Evolutionary conservation across 1,140 invertebrate genomes (phyloP).

Genomic region (Campoletis sonorensis): DNA sequence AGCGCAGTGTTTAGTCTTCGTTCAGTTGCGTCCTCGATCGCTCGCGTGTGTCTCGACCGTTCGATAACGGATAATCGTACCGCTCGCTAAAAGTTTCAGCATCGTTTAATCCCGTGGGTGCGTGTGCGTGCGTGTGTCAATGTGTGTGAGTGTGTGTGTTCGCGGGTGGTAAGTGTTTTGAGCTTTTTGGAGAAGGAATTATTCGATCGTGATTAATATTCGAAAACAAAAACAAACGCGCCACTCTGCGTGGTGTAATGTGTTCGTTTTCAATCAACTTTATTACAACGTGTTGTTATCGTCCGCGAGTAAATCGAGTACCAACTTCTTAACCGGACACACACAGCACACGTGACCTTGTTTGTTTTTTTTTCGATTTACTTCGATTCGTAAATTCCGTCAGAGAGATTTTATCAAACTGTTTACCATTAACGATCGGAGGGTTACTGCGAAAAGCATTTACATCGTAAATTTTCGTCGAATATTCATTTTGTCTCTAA

Average conservation of each 20-base stretch:
- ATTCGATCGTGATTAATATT: too few species aligned
- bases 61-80: background rate
- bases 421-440: background rate
- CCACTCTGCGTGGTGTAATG: conserved; percentile 10
- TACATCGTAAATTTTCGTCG: background rate
- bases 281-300: conserved; percentile 16
- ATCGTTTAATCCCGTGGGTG: background rate
- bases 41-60: background rate
- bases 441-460: background rate
- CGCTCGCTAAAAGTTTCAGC: background rate
- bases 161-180: background rate
- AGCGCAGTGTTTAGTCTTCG: conserved; percentile 5
- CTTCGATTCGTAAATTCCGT: background rate
- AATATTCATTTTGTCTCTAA: conserved; percentile 12
- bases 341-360: background rate
- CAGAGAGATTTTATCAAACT: background rate
- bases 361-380: background rate
- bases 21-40: conserved; percentile 13
- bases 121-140: background rate
- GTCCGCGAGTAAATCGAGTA: background rate
- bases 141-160: background rate
- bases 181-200: too few species aligned
- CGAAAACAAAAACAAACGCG: too few species aligned
- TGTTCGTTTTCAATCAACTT: conserved; percentile 7
- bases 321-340: background rate